A percentile compares a stretch with the other conserved stretches of the same genome.
phyloP scores from a whole-genome alignment of 2,113 vertebrate genomes.

The Corydoras sp. region DNA sequence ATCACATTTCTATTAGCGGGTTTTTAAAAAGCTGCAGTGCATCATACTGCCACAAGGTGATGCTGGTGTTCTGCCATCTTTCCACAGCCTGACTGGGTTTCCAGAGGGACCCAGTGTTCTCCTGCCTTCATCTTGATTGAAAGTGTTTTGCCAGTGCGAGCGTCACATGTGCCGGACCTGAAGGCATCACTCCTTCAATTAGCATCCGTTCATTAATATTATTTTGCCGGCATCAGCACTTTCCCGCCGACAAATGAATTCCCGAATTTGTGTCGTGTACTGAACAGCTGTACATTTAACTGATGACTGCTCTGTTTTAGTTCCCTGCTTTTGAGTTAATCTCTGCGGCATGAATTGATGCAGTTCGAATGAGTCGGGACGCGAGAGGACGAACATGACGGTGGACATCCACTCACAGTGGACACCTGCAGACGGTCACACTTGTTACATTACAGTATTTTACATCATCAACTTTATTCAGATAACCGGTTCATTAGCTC shows the following conservation, averaged over 20 bases:
- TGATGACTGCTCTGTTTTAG: conserved; percentile 68
- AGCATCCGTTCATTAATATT: conserved; percentile 64
- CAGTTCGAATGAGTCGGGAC: no score
- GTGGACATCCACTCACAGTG: conserved; percentile 32
- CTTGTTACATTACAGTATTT: conserved; percentile 45
- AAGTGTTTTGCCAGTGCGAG: conserved; percentile 40
- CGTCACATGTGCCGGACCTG: conserved; percentile 43
- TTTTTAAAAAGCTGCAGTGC: background rate
- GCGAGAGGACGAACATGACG: no score
- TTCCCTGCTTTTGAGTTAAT: conserved; percentile 58
- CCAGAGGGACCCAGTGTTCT: conserved; percentile 29
- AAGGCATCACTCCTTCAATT: conserved; percentile 56
- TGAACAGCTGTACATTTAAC: conserved; percentile 31
- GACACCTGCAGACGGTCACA: conserved; percentile 46
- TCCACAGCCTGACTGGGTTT: conserved; percentile 1
- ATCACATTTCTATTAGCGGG: background rate
- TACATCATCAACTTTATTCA: conserved; percentile 63
- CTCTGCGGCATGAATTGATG: no score
- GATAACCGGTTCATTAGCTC: conserved; percentile 57
- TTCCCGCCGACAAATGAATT: conserved; percentile 57
- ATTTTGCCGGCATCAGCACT: conserved; percentile 62
- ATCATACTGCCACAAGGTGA: conserved; percentile 55
- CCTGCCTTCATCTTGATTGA: conserved; percentile 37
- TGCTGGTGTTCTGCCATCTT: conserved; percentile 55
- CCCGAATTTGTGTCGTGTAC: background rate